Base-by-base conservation (phyloP, 2,888 invertebrate species). In the Norana najaformis region DNA sequence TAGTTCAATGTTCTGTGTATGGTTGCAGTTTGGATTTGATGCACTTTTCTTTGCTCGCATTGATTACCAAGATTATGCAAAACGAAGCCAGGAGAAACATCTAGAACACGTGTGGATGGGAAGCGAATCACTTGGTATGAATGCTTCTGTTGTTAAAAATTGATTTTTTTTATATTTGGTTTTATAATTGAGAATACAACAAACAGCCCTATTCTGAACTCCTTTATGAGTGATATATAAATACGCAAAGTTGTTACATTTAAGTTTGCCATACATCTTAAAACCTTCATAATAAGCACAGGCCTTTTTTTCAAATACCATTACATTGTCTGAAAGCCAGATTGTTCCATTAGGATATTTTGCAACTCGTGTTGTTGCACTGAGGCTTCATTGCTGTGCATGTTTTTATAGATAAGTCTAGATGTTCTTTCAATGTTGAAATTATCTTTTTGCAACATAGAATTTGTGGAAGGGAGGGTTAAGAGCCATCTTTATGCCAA, bases 41-140 rank as follows among this genome's bases (percentile, higher is more conserved):
- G 98, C 97, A 0, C 95, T 98, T 92, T 97, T 98, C 93, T 96
- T 98, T 90, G 98, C 97, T 0, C 96, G 98, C 36, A 96, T 98
- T 39, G 98, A 98, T 95, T 98, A 97, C 94, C 94, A 97, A 94
- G 98, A 98, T 94, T 98, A 97, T 94, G 91, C 91, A 0, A 93
- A 95, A 0, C 95, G 98, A 89, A 91, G 93, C 41, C 92, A 97
- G 0, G 95, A 95, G 0, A 96, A 96, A 93, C 96, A 96, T 0
- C 96, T 97, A 94, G 98, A 98, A 95, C 96, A 97, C 96, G 95
- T 98, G 36, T 98, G 98, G 98, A 94, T 96, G 93, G 96, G 95
- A 96, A 93, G 97, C 96, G 94, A 95, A 97, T 95, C 95, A 89
- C 91, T 95, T 39, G 95, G 95, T 92, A 20, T 2, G 20, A 83